Base-by-base conservation (phyloP, 2,888 invertebrate species). In the Philereme transversata region DNA sequence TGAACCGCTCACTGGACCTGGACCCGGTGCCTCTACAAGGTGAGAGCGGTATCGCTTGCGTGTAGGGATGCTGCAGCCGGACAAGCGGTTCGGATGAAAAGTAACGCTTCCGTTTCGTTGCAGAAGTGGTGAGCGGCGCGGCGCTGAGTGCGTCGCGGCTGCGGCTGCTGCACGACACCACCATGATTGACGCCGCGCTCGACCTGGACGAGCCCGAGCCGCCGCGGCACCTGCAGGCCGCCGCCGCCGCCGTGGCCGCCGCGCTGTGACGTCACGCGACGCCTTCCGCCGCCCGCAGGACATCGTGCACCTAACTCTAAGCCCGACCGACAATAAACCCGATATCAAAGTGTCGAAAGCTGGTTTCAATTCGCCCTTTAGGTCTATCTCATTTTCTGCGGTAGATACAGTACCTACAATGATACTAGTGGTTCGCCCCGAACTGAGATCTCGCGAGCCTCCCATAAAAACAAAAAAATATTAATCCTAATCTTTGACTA, bases 101-200 rank as follows among this genome's bases (percentile, higher is more conserved):
- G 51, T 55, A 66, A 9, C 48, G 69, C 35, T 11, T 35, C 11
- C 22, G 51, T 40, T 22, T 5, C 35, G 8, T 50, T 45, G 34
- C 58, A 51, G 65, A 45, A 54, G 56, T 67, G 79, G 76, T 79
- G 71, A 88, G 87, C 77, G 82, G 93, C 58, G 54, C 73, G 67
- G 55, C 62, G 65, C 93, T 95, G 74, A 94, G 94, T 79, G 96
- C 96, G 62, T 96, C 96, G 83, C 94, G 96, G 68, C 93, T 97
- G 83, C 94, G 96, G 74, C 92, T 97, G 76, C 93, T 97, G 77
- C 97, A 96, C 83, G 97, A 97, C 90, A 97, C 97, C 61, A 97
- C 97, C 54, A 97, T 97, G 97, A 97, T 97, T 78, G 97, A 97
- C 87, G 97, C 97, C 59, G 97, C 97, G 60, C 93, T 97, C 70